phyloP scores from a whole-genome alignment of 2,888 invertebrate genomes.

The Agrypnus murinus region DNA sequence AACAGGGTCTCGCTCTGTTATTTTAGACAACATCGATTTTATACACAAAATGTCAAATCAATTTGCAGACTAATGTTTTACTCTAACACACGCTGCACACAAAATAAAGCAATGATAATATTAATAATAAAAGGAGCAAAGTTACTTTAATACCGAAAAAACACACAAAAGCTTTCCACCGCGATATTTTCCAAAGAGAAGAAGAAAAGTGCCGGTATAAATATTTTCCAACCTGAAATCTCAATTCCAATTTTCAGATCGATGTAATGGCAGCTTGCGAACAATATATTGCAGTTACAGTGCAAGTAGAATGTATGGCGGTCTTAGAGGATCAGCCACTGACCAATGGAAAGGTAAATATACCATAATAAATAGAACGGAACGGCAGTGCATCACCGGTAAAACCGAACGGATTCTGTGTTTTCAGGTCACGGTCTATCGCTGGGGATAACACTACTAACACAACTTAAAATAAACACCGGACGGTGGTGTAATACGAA shows the following conservation, averaged over 20 bases:
- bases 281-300: constrained; percentile 51
- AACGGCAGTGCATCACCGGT: constrained; percentile 45
- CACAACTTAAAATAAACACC: constrained; percentile 30
- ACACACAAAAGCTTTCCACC: constrained; percentile 41
- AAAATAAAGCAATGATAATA: constrained; percentile 1
- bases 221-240: constrained; percentile 38
- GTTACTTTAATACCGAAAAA: constrained; percentile 23
- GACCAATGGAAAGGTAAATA: constrained; percentile 51
- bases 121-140: constrained; percentile 1
- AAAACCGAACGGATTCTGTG: constrained; percentile 47
- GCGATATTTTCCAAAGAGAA: constrained; percentile 21
- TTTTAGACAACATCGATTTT: no score
- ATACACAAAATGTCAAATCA: no score
- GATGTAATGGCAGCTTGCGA: constrained; percentile 40
- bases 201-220: constrained; percentile 36
- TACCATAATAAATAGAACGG: constrained; percentile 46
- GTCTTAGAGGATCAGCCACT: constrained; percentile 48
- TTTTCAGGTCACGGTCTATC: constrained; percentile 44
- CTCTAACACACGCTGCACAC: no score
- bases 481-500: constrained; percentile 31
- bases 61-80: no score
- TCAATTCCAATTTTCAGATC: constrained; percentile 46
- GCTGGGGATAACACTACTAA: constrained; percentile 28
- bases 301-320: constrained; percentile 50
- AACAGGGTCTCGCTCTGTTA: no score